These are phyloP conservation scores for Hirtodrosophila trivittata DNA, from an alignment of 2,888 invertebrate species.

Conservation along the genomic window DNA sequence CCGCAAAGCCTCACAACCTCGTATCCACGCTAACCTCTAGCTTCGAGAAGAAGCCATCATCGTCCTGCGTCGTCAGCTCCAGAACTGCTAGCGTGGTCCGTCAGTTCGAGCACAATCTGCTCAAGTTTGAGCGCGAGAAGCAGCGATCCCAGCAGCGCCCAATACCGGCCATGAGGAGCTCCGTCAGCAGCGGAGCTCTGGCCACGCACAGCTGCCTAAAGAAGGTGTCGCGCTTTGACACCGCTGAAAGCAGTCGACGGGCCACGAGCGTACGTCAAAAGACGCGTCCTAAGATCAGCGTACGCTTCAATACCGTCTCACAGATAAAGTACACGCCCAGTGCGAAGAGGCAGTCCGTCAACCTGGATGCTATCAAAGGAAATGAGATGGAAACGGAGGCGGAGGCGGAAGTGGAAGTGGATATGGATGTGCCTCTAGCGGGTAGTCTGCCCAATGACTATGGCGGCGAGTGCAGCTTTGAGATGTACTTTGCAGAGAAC, in stretches of 20 bases:
- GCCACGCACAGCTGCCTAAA: conserved; percentile 82
- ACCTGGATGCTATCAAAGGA: conserved; percentile 64
- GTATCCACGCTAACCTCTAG: conserved; percentile 72
- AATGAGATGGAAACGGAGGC: conserved; percentile 45
- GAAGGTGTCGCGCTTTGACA: conserved; percentile 82
- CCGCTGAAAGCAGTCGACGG: conserved; percentile 83
- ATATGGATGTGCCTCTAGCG: conserved; percentile 46
- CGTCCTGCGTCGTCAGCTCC: conserved; percentile 57
- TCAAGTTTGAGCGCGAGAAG: conserved; percentile 85
- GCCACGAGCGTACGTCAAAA: conserved; percentile 87
- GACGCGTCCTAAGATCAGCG: conserved; percentile 84
- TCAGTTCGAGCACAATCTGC: conserved; percentile 85
- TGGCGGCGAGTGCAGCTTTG: conserved; percentile 86
- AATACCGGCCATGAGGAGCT: conserved; percentile 75
- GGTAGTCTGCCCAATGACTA: conserved; percentile 79
- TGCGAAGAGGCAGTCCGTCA: conserved; percentile 69
- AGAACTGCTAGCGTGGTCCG: conserved; percentile 83
- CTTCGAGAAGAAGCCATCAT: conserved; percentile 61
- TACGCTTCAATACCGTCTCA: conserved; percentile 83
- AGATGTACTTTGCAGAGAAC: conserved; percentile 87
- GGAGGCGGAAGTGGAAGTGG: conserved; percentile 7
- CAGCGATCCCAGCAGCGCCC: conserved; percentile 61
- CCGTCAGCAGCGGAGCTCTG: conserved; percentile 81
- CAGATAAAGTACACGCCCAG: conserved; percentile 82
- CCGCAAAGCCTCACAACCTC: conserved; percentile 81